phyloP scores from a whole-genome alignment of 1,140 invertebrate genomes.

The Mycetomoellerius zeteki region DNA sequence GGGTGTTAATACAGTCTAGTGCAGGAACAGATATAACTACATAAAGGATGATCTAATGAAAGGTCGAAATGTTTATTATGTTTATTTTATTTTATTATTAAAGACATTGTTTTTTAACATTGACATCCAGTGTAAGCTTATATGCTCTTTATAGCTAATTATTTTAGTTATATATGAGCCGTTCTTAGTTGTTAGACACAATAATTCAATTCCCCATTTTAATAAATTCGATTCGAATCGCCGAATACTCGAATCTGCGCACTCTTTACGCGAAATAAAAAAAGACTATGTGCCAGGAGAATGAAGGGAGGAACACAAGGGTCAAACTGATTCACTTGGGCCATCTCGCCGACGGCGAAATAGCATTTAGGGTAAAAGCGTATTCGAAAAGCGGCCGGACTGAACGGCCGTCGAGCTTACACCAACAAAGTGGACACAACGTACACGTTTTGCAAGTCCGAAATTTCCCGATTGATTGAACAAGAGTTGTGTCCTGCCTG shows the following conservation, averaged over 20 bases:
- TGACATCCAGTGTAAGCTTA: too few relatives aligned
- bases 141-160: too few relatives aligned
- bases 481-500: constrained; percentile 12
- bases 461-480: constrained; percentile 46
- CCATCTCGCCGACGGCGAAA: constrained; percentile 68
- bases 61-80: too few relatives aligned
- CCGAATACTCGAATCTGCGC: constrained; percentile 75
- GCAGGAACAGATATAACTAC: too few relatives aligned
- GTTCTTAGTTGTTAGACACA: too few relatives aligned
- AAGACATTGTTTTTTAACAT: too few relatives aligned
- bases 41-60: too few relatives aligned
- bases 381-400: constrained; percentile 61
- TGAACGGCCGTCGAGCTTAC: constrained; percentile 51
- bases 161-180: too few relatives aligned
- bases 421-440: constrained; percentile 62
- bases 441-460: constrained; percentile 21
- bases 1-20: too few relatives aligned
- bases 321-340: constrained; percentile 68
- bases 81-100: too few relatives aligned
- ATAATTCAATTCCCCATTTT: constrained; percentile 59
- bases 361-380: constrained; percentile 79
- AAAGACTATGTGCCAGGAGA: constrained; percentile 24
- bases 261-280: constrained; percentile 51
- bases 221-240: constrained; percentile 76
- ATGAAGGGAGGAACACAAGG: constrained; percentile 11